phyloP scores from a whole-genome alignment of 1,140 invertebrate species.

The Drosophila pruinosa region DNA sequence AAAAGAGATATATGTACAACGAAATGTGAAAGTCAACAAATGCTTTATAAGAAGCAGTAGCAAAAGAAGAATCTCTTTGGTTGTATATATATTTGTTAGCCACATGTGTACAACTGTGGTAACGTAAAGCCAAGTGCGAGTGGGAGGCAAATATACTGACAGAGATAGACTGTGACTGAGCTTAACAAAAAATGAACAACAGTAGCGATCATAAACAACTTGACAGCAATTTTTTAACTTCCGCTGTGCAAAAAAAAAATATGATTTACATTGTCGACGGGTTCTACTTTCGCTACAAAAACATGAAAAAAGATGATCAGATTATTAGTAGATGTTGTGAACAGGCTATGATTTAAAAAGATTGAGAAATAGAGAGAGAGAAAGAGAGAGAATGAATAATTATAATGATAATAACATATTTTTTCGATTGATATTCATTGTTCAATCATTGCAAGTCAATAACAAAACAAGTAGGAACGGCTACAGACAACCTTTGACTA shows the following conservation, averaged over 20 bases:
- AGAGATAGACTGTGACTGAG: conserved; percentile 15
- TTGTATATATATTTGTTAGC: background rate
- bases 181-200: background rate
- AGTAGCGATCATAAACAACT: conserved; percentile 44
- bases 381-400: background rate
- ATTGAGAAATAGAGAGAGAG: background rate
- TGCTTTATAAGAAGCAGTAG: conserved; percentile 15
- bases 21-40: conserved; percentile 73
- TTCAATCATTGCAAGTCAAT: too few species aligned
- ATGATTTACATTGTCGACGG: conserved; percentile 53
- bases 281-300: conserved; percentile 58
- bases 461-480: too few species aligned
- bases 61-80: conserved; percentile 6
- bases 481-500: too few species aligned
- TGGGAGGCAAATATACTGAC: conserved; percentile 28
- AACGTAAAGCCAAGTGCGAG: background rate
- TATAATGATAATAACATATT: too few species aligned
- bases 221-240: conserved; percentile 53
- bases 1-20: conserved; percentile 25
- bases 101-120: conserved; percentile 12
- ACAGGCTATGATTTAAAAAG: background rate
- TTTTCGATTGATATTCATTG: too few species aligned
- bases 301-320: background rate
- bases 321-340: background rate
- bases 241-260: conserved; percentile 33